Evolutionary conservation across 2,888 invertebrate genomes (phyloP).

Genomic region (Drosophila leonis): DNA sequence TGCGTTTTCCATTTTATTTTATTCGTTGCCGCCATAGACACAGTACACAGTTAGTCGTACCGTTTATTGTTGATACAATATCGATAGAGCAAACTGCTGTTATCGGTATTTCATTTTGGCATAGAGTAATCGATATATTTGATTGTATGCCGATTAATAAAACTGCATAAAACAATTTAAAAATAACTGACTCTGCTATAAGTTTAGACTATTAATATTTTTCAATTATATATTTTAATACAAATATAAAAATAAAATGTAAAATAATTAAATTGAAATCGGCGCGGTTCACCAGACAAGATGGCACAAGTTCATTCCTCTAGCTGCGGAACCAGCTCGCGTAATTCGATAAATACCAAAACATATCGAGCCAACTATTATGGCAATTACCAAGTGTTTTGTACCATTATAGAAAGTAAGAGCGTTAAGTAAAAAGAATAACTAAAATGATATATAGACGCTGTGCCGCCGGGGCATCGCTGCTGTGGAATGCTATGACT

Average conservation of each 20-base stretch:
- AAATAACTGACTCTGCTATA: neutral
- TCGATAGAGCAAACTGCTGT: conserved; percentile 15
- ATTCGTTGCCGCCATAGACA: conserved; percentile 44
- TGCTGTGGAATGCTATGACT: conserved; percentile 16
- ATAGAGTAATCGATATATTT: neutral
- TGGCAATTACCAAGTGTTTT: conserved; percentile 32
- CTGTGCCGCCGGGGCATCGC: conserved; percentile 24
- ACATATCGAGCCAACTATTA: conserved; percentile 32
- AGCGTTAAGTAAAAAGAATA: conserved; percentile 1
- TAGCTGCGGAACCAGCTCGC: conserved; percentile 13
- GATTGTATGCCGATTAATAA: neutral
- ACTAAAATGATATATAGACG: conserved; percentile 30
- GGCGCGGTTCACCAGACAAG: neutral
- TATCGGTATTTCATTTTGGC: neutral
- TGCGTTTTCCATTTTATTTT: conserved; percentile 86
- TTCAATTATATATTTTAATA: neutral
- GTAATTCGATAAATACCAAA: conserved; percentile 28
- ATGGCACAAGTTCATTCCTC: neutral
- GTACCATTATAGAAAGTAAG: conserved; percentile 4
- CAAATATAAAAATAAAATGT: neutral
- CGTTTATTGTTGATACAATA: conserved; percentile 24
- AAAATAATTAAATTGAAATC: neutral
- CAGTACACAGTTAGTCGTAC: conserved; percentile 16
- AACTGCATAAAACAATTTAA: neutral
- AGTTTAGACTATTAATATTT: neutral